Base-by-base conservation (phyloP, 2,113 vertebrate genomes). In the Cyprinodon tularosa region DNA sequence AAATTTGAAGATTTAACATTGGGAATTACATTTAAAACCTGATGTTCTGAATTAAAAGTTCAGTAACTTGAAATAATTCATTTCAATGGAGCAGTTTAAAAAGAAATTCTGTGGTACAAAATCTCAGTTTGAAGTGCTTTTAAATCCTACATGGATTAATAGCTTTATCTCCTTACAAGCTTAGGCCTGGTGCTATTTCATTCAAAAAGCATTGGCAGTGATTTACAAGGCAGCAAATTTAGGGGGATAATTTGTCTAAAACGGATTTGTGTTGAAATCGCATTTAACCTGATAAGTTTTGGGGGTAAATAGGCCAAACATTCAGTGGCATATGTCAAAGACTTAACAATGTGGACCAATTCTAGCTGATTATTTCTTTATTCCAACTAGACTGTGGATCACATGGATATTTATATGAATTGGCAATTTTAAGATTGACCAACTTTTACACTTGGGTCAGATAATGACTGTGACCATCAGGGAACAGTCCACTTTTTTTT, bases 231-330 rank as follows among this genome's bases (percentile, higher is more conserved):
- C 39, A 78, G 39, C 39, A 1, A 8, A 70, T 85, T 73, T 77
- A 82, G 85, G 76, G 76, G 80, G 84, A 78, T 84, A 71, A 84
- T 62, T 71, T 12, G 17, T 62, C 62, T 48, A n/a, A 80, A 83
- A 71, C 20, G n/a, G 68, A 74, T 84, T 80, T 80, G 66, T 45
- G 29, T 48, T 65, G 12, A 80, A 79, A 79, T 39, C 37, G 0
- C 12, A 47, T 80, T 79, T 77, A 74, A 57, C 17, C 37, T 40
- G 10, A 80, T 75, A 0, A 68, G 45, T 61, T 65, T 70, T 50
- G 59, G 48, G 22, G 47, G 47, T 8, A 57, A 57, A 57, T n/a
- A 57, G 20, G 50, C 50, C 50, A 57, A n/a, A n/a, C 20, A n/a
- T n/a, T 57, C 50, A 57, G 9, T 3, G n/a, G n/a, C 17, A 8